Evolutionary conservation across 1,140 invertebrate species (phyloP), one percentile per base, ranked within the genome.

Genomic region (Spodoptera frugiperda): DNA sequence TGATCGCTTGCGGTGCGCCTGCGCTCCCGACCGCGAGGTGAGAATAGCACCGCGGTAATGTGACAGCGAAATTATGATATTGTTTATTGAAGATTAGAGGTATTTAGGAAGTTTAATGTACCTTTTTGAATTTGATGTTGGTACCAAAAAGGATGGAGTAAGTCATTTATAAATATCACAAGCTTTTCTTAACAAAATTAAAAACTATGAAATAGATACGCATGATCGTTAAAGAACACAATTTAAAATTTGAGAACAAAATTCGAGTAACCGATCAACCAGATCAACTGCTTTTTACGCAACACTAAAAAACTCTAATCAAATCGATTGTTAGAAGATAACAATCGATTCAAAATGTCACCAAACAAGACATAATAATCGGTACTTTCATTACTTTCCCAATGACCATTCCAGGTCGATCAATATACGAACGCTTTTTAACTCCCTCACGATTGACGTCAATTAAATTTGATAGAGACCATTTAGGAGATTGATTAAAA

Each of bases 401-500:
- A 83, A 86, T 82, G 82, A 83, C 83, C 81, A 82, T 81, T 84
- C 80, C 73, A 77, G 77, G 78, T 67, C 82, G 84, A 59, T 80
- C 82, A 82, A 81, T 78, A 84, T 77, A 81, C 71, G 82, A 82
- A 83, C 77, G 79, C 80, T 81, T 80, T 77, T 80, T 80, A 80
- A 82, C 74, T 78, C 61, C 77, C 78, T 85, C 81, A 82, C 82
- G 84, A 85, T 82, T 81, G 77, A 87, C 79, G 85, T 86, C 87
- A 88, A 87, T 87, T 87, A 87, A 87, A 82, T 87, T 86, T 86
- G 86, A 87, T 84, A 87, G 81, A 86, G 86, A 84, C 80, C 82
- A 87, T 89, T 88, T 85, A 77, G 78, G 86, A 85, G 86, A 88
- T 88, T 85, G 87, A 88, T 89, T 87, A 86, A 87, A 87, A 87